A percentile compares a stretch with the other conserved stretches of the same genome.
These are phyloP conservation scores for Pangasianodon gigas DNA, from an alignment of 2,113 vertebrate species.

Conservation along the genomic window DNA sequence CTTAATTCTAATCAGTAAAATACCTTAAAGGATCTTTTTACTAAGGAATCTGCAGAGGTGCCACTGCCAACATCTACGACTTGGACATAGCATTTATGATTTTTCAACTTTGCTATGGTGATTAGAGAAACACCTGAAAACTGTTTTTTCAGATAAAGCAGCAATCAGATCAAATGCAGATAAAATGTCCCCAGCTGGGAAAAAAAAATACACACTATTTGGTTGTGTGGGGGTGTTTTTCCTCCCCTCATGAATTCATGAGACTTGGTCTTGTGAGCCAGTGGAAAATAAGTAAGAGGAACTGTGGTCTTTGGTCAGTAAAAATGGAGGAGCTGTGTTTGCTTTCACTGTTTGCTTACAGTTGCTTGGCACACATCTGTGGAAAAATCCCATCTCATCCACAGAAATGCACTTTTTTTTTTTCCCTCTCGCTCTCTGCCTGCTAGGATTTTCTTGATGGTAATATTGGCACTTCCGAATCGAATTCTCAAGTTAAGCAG, in stretches of 20 bases:
- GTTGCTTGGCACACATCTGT: not conserved
- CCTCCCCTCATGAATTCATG: not conserved
- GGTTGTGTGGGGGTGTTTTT: not conserved
- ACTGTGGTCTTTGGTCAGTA: not conserved
- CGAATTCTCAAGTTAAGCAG: not conserved
- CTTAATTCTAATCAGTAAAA: not conserved
- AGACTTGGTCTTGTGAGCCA: not conserved
- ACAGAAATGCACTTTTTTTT: not conserved
- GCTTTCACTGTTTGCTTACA: not conserved
- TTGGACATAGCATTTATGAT: not conserved
- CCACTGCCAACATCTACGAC: not conserved
- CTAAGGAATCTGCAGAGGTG: not conserved
- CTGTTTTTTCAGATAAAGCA: not conserved
- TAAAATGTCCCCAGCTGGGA: not conserved
- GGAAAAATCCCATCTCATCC: not conserved
- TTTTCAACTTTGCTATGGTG: not conserved
- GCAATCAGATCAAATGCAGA: not conserved
- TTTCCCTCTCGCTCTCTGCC: not conserved
- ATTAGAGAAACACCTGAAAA: too few relatives aligned
- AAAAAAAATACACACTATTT: too few relatives aligned
- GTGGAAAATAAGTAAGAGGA: too few relatives aligned
- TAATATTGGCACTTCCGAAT: not conserved
- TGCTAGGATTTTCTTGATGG: not conserved
- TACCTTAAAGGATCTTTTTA: not conserved
- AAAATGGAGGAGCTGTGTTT: not conserved